Conservation (phyloP, 2,113 vertebrate genomes). For the Leucoraja erinaceus region DNA sequence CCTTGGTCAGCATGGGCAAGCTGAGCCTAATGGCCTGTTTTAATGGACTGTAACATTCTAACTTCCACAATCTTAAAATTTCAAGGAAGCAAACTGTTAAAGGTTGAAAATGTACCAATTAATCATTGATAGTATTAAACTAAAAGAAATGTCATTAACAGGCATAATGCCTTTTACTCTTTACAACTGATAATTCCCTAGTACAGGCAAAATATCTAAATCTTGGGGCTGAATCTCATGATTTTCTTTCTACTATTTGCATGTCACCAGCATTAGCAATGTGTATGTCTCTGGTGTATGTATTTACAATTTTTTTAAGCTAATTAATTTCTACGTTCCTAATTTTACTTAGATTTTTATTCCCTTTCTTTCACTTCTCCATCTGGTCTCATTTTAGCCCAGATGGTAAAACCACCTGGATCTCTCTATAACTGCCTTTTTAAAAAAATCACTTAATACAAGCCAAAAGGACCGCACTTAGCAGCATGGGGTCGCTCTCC, state of each 20-base stretch:
- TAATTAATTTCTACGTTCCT: not conserved
- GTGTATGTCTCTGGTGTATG: constrained; percentile 30
- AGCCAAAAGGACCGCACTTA: constrained; percentile 2
- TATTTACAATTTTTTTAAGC: not conserved
- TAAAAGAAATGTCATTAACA: not conserved
- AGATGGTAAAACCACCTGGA: constrained; percentile 23
- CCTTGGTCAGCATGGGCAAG: too few species aligned
- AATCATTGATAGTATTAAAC: not conserved
- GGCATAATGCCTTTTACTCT: not conserved
- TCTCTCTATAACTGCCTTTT: not conserved
- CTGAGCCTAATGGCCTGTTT: not conserved
- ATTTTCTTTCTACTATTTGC: not conserved
- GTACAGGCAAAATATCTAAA: not conserved
- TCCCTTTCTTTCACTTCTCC: constrained; percentile 10
- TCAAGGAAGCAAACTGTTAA: too few species aligned
- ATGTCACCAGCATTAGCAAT: constrained; percentile 41
- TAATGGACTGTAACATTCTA: not conserved
- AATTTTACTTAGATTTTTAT: not conserved
- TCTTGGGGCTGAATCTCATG: not conserved
- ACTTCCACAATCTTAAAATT: not conserved
- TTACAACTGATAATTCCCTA: not conserved
- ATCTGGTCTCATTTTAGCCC: constrained; percentile 32
- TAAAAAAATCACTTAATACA: not conserved
- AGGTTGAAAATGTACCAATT: not conserved
- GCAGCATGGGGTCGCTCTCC: not conserved